Conservation (phyloP, 2,888 invertebrate species). For the Thereva nobilitata region DNA sequence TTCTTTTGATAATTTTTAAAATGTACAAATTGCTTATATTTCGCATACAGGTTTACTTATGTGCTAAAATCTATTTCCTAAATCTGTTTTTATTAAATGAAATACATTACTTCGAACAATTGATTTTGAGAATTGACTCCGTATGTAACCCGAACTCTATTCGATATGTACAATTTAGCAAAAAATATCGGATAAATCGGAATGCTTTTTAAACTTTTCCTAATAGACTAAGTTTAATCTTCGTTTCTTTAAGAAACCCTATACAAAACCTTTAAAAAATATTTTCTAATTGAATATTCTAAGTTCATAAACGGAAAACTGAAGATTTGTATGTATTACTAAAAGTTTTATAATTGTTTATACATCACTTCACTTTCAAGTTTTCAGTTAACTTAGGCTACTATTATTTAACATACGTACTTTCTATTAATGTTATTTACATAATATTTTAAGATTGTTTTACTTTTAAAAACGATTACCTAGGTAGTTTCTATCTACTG, state of each 20-base stretch:
- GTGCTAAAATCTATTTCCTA: conserved; percentile 20
- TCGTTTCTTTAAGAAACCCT: no score
- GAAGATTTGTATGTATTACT: no score
- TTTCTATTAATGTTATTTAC: conserved; percentile 2
- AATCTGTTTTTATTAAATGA: conserved; percentile 15
- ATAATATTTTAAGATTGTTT: conserved; percentile 10
- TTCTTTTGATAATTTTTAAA: no score
- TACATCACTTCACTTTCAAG: no score
- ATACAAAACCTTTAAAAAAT: no score
- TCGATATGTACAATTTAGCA: conserved; percentile 38
- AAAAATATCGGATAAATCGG: conserved; percentile 14
- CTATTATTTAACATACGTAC: neutral
- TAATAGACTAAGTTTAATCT: neutral
- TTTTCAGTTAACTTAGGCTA: no score
- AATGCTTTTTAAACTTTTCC: neutral
- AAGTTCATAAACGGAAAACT: no score
- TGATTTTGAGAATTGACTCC: conserved; percentile 40
- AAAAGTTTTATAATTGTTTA: no score
- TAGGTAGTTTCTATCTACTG: conserved; percentile 6
- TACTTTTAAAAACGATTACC: conserved; percentile 6
- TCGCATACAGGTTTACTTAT: neutral
- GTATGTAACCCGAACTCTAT: conserved; percentile 35
- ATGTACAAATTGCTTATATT: no score
- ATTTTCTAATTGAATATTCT: no score
- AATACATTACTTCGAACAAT: conserved; percentile 35